phyloP scores from a whole-genome alignment of 2,113 vertebrate genomes.

The Amia ocellicauda region DNA sequence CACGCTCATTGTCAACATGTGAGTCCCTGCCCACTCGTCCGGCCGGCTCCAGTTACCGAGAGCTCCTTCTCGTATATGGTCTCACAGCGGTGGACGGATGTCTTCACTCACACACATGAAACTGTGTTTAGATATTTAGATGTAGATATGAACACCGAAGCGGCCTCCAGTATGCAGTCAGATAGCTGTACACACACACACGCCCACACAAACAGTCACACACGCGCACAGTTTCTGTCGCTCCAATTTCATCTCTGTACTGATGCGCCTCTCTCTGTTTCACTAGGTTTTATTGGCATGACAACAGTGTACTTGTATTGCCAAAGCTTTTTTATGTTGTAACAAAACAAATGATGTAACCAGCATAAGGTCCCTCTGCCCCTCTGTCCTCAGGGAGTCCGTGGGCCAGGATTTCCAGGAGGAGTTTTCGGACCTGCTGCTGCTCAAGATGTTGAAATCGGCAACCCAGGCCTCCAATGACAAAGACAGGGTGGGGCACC shows the following conservation, averaged over 20 bases:
- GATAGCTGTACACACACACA: background rate
- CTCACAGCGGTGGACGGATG: too few species aligned
- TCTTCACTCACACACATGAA: background rate
- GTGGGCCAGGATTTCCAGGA: slow-evolving; percentile 84
- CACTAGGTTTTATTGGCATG: too few species aligned
- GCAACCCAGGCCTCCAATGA: slow-evolving; percentile 83
- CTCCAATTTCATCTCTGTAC: too few species aligned
- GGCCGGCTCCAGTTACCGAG: background rate
- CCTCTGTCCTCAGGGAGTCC: slow-evolving; percentile 65
- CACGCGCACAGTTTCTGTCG: background rate
- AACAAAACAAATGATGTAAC: too few species aligned
- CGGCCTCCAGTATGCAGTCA: too few species aligned
- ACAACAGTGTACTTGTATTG: too few species aligned
- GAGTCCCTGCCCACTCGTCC: slow-evolving; percentile 37
- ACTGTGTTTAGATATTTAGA: too few species aligned
- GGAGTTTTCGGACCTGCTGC: slow-evolving; percentile 86
- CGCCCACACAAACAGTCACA: too few species aligned
- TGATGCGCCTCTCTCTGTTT: too few species aligned
- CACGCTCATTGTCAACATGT: slow-evolving; percentile 91
- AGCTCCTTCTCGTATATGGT: background rate
- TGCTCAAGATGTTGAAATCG: slow-evolving; percentile 83
- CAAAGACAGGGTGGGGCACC: slow-evolving; percentile 82
- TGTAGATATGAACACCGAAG: background rate
- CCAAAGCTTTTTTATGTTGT: too few species aligned
- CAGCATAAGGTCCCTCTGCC: background rate